phyloP scores from a whole-genome alignment of 2,113 vertebrate species.

The Nansenia antarctica region DNA sequence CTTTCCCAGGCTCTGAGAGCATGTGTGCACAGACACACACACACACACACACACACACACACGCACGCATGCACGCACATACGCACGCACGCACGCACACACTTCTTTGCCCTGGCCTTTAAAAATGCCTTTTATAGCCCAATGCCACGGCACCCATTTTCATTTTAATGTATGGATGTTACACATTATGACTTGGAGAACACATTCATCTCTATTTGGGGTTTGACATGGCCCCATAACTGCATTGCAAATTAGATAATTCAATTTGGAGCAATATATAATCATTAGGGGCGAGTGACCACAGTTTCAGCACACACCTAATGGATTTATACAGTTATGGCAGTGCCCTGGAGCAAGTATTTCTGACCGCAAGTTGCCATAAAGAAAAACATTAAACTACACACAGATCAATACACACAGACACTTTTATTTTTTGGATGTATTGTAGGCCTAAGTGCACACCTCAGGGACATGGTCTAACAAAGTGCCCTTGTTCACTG shows the following conservation, averaged over 20 bases:
- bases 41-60: conserved; percentile 10
- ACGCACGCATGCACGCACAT: neutral
- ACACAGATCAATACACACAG: conserved; percentile 67
- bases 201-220: conserved; percentile 69
- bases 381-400: conserved; percentile 69
- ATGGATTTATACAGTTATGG: conserved; percentile 73
- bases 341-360: conserved; percentile 63
- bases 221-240: conserved; percentile 74
- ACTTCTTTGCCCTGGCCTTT: conserved; percentile 29
- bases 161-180: conserved; percentile 66
- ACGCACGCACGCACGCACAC: neutral
- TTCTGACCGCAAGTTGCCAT: conserved; percentile 68
- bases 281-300: conserved; percentile 72
- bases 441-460: neutral
- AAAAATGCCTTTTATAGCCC: conserved; percentile 56
- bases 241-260: conserved; percentile 74
- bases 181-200: conserved; percentile 48
- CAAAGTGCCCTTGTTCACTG: neutral
- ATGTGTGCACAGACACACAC: neutral
- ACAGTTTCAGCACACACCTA: conserved; percentile 74
- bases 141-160: conserved; percentile 60
- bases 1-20: conserved; percentile 50
- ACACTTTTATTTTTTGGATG: conserved; percentile 3
- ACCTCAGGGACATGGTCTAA: neutral
- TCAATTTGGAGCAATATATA: conserved; percentile 71